These are phyloP conservation scores for Eupithecia centaureata DNA, from an alignment of 2,888 invertebrate species.

Conservation along the genomic window DNA sequence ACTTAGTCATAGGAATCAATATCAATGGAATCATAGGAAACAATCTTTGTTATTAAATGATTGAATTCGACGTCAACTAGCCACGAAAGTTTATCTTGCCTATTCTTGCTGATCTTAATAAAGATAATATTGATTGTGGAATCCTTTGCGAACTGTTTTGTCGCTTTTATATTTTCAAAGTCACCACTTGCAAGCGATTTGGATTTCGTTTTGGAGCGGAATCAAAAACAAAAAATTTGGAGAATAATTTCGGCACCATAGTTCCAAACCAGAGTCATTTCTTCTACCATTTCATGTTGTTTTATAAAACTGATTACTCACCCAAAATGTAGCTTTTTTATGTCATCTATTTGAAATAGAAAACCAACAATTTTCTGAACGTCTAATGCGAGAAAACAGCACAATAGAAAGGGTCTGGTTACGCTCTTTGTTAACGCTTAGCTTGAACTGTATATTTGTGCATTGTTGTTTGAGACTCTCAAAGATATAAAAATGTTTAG, in stretches of 20 bases:
- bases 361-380: background rate
- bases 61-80: background rate
- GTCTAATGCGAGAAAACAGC: conserved; percentile 2
- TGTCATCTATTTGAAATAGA: background rate
- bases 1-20: too few species aligned
- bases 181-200: background rate
- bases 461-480: conserved; percentile 9
- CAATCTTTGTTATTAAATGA: too few species aligned
- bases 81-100: background rate
- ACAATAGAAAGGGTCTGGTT: conserved; percentile 3
- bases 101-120: background rate
- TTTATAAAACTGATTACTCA: background rate
- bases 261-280: background rate
- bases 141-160: background rate
- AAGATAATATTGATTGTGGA: background rate
- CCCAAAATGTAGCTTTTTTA: background rate
- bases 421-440: background rate
- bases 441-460: conserved; percentile 8
- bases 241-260: background rate
- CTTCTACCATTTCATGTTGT: background rate
- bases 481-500: background rate
- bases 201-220: background rate
- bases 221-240: background rate
- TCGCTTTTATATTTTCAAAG: background rate
- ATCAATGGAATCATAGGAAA: too few species aligned